Percentiles rank a stretch among this genome's conserved stretches.
Conservation (phyloP, 2,113 vertebrate species). For the Corapipo altera region DNA sequence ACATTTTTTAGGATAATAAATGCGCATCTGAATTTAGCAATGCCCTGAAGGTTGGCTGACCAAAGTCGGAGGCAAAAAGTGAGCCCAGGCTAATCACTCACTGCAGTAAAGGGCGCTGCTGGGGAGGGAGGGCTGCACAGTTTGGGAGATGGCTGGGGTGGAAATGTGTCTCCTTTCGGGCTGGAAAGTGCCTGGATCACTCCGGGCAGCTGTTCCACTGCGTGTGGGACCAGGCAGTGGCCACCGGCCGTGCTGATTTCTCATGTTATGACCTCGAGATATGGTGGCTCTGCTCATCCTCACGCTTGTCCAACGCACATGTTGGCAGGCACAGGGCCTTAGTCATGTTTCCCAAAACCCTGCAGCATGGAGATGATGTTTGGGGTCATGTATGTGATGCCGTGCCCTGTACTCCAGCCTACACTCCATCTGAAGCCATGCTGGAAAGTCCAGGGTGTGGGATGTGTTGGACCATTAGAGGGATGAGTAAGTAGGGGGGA, state of each 20-base stretch:
- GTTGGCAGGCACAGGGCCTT: not conserved
- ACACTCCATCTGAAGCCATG: rapidly evolving
- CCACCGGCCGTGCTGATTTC: not conserved
- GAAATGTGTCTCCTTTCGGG: not conserved
- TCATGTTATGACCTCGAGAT: not conserved
- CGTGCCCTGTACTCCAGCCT: not conserved
- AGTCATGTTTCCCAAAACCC: not conserved
- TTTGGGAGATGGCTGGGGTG: not conserved
- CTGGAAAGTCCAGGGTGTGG: not conserved
- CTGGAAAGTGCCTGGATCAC: rapidly evolving
- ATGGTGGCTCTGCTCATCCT: not conserved
- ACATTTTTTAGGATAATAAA: slow-evolving; percentile 32
- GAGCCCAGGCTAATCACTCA: not conserved
- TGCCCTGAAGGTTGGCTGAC: not conserved
- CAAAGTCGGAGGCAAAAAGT: not conserved
- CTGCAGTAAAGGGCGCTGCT: not conserved
- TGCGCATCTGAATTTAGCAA: slow-evolving; percentile 46
- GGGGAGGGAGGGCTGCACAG: not conserved
- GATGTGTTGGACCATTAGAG: not conserved
- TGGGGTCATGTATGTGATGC: not conserved
- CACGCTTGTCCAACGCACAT: rapidly evolving
- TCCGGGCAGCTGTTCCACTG: not conserved
- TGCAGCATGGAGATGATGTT: not conserved
- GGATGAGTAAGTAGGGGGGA: not conserved
- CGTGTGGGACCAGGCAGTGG: not conserved